Percentiles rank a stretch among this genome's conserved stretches.
Conservation (phyloP, 1,140 invertebrate species). For the Potamilus streckersoni region DNA sequence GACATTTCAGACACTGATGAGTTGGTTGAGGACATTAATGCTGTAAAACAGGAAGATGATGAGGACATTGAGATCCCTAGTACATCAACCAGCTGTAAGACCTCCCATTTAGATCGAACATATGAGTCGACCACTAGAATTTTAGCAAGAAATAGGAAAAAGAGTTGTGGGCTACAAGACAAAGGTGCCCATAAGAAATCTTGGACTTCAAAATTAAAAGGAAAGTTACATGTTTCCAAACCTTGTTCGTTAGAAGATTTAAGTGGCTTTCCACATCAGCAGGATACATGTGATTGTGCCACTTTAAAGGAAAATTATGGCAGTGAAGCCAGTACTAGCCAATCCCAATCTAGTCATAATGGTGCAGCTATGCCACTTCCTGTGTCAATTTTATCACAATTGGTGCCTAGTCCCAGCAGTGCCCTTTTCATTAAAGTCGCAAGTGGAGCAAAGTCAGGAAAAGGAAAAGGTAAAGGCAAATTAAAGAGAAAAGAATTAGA, state of each 20-base stretch:
- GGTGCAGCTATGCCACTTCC: background rate
- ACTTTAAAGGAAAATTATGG: slow-evolving; percentile 22
- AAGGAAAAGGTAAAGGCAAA: slow-evolving; percentile 1
- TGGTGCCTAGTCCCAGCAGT: slow-evolving; percentile 4
- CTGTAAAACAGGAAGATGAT: slow-evolving; percentile 1
- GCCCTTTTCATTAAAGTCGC: background rate
- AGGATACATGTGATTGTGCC: slow-evolving; percentile 32
- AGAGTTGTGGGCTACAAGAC: slow-evolving; percentile 15
- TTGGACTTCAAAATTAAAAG: slow-evolving; percentile 51
- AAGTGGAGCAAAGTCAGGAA: background rate
- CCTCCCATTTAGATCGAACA: slow-evolving; percentile 1
- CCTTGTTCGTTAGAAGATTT: slow-evolving; percentile 17
- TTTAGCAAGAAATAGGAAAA: slow-evolving; percentile 26
- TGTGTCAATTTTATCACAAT: slow-evolving; percentile 8
- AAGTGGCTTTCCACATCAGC: slow-evolving; percentile 13
- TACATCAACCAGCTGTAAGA: background rate
- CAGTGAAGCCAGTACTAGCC: background rate
- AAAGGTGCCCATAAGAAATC: slow-evolving; percentile 44
- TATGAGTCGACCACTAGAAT: background rate
- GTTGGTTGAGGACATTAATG: slow-evolving; percentile 19
- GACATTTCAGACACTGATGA: slow-evolving; percentile 45
- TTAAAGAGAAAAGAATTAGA: slow-evolving; percentile 1
- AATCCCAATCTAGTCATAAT: slow-evolving; percentile 8
- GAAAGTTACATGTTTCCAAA: slow-evolving; percentile 38
- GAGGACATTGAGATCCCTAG: background rate